A percentile compares a stretch with the other conserved stretches of the same genome.
phyloP scores from a whole-genome alignment of 53 echinoderm and acorn worm species.

The Zoroaster sp. region DNA sequence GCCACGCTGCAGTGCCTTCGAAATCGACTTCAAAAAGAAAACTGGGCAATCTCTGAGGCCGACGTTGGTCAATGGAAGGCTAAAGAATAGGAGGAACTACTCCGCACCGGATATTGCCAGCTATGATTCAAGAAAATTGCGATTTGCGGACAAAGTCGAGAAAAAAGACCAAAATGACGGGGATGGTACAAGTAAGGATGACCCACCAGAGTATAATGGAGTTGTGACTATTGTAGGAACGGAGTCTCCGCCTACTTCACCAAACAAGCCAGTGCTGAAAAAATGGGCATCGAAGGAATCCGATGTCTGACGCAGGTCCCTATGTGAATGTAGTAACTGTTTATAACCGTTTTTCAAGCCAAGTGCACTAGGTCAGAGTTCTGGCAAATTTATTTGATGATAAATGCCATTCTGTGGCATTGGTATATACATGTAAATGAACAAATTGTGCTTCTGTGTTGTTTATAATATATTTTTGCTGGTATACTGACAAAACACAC shows the following conservation, averaged over 20 bases:
- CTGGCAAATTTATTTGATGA: no score
- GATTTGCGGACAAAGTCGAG: conserved; percentile 40
- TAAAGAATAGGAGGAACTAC: conserved; percentile 29
- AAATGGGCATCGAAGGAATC: conserved; percentile 31
- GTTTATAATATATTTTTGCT: background rate
- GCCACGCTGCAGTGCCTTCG: conserved; percentile 77
- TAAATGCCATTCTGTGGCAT: no score
- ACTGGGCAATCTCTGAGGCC: background rate
- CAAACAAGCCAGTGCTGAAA: background rate
- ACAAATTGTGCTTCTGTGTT: background rate
- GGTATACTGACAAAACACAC: background rate
- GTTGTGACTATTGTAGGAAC: background rate
- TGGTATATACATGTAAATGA: background rate
- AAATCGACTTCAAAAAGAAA: conserved; percentile 63
- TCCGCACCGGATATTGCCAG: background rate
- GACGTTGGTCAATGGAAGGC: conserved; percentile 44
- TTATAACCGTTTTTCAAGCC: background rate
- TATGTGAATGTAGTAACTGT: background rate
- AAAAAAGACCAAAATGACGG: conserved; percentile 1
- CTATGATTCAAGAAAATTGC: background rate
- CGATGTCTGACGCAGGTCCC: conserved; percentile 18
- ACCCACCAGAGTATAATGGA: conserved; percentile 22
- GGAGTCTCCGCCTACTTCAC: conserved; percentile 12
- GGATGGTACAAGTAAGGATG: background rate
- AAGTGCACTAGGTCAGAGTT: background rate